These are phyloP conservation scores for Gryon sp. DNA, from an alignment of 1,140 invertebrate genomes.

Conservation along the genomic window DNA sequence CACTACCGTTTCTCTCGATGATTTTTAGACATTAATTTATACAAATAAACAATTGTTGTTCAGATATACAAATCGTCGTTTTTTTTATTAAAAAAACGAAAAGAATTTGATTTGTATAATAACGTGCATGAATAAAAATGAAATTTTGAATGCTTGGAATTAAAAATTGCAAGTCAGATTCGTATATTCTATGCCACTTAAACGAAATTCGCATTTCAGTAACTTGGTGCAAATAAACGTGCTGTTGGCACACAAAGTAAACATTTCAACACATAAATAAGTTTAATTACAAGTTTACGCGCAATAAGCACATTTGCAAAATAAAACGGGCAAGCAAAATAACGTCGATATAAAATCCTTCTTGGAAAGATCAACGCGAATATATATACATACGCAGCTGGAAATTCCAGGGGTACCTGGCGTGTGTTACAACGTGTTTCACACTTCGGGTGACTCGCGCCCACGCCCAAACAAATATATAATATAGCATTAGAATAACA, in stretches of 20 bases:
- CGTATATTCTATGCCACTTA: no score
- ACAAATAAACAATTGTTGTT: no score
- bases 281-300: slow-evolving; percentile 47
- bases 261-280: slow-evolving; percentile 38
- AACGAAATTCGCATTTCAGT: background rate
- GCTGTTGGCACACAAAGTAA: slow-evolving; percentile 16
- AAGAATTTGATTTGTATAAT: no score
- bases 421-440: slow-evolving; percentile 74
- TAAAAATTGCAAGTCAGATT: no score
- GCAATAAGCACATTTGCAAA: slow-evolving; percentile 35
- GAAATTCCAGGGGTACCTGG: slow-evolving; percentile 70
- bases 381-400: slow-evolving; percentile 47
- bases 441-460: slow-evolving; percentile 73
- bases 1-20: no score
- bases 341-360: slow-evolving; percentile 45
- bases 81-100: no score
- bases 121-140: no score
- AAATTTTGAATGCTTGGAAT: no score
- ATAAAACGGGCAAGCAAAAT: slow-evolving; percentile 32
- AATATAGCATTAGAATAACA: slow-evolving; percentile 76
- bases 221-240: slow-evolving; percentile 3
- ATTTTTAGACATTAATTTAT: no score
- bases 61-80: no score
- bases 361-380: slow-evolving; percentile 47
- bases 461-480: slow-evolving; percentile 75